A percentile compares a stretch with the other conserved stretches of the same genome.
Evolutionary conservation across 2,797 vertebrate genomes (phyloP).

Genomic region (Chaetodon trifasciatus): DNA sequence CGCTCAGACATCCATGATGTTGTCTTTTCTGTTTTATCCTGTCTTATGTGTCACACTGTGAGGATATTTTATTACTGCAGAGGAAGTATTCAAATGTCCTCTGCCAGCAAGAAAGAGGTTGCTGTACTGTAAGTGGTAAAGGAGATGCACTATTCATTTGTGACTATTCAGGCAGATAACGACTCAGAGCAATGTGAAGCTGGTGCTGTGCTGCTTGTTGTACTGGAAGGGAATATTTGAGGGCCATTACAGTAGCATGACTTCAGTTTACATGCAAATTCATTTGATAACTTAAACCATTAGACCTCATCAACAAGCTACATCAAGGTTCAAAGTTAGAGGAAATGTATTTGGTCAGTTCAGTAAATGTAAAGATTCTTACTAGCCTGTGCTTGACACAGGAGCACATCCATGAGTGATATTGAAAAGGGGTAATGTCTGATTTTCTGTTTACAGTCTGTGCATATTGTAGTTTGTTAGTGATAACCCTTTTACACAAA

Average conservation of each 20-base stretch:
- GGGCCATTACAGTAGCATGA: background rate
- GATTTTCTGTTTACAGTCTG: background rate
- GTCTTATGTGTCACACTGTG: background rate
- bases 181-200: background rate
- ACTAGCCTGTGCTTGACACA: background rate
- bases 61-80: slow-evolving; percentile 6
- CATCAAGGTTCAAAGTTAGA: background rate
- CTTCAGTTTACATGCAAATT: slow-evolving; percentile 16
- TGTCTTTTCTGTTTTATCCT: background rate
- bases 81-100: slow-evolving; percentile 17
- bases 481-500: background rate
- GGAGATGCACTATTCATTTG: background rate
- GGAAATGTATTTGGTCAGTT: background rate
- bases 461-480: background rate
- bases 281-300: background rate
- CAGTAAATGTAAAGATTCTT: background rate
- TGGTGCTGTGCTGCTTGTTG: background rate
- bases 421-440: background rate
- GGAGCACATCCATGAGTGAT: background rate
- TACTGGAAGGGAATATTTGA: background rate
- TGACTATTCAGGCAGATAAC: background rate
- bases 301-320: background rate
- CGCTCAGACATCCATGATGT: background rate
- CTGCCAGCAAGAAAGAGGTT: background rate
- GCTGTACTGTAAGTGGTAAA: background rate